Base-by-base conservation (phyloP, 2,888 invertebrate genomes). In the Mythimna loreyi region DNA sequence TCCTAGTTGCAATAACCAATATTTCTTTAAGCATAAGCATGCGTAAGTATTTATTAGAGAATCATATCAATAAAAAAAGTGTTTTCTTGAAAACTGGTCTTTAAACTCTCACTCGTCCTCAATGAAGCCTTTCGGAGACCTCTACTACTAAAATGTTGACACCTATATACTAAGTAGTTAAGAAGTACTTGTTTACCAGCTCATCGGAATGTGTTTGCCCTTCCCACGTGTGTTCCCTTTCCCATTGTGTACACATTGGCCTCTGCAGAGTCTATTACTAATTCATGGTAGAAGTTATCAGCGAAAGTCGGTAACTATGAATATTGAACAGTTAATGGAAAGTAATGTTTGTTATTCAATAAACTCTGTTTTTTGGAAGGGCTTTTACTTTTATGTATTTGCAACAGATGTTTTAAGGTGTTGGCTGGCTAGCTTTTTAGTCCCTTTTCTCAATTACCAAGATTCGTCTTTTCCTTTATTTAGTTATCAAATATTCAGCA, bases 161-260 rank as follows among this genome's bases (percentile, higher is more conserved):
- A 81, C 70, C 81, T 80, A 82, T 86, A 78, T 77, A 75, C 75
- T 83, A 83, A 86, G 86, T 83, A 83, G 85, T 90, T 86, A 86
- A 84, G 85, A 87, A 85, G 86, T 81, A 70, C 68, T 55, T 89
- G 86, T 91, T 90, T 89, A 86, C 81, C 77, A 72, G 76, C 63
- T 59, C 75, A 53, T 75, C 73, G 75, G 81, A 81, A 81, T 87
- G 81, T 91, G 76, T 92, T 92, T 92, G 87, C 87, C 72, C 86
- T 92, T 92, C 92, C 88, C 92, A 92, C 90, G 85, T 86, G 77
- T 77, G 86, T 85, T 82, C 87, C 86, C 86, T 88, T 89, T 89
- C 81, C 70, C 67, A 73, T 75, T 85, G 81, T 85, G 78, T 86
- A 73, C 78, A 78, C 62, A 74, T 53, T 62, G 50, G 62, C 60